Base-by-base conservation (phyloP, 1,140 invertebrate species). In the Lordiphosa mommai region DNA sequence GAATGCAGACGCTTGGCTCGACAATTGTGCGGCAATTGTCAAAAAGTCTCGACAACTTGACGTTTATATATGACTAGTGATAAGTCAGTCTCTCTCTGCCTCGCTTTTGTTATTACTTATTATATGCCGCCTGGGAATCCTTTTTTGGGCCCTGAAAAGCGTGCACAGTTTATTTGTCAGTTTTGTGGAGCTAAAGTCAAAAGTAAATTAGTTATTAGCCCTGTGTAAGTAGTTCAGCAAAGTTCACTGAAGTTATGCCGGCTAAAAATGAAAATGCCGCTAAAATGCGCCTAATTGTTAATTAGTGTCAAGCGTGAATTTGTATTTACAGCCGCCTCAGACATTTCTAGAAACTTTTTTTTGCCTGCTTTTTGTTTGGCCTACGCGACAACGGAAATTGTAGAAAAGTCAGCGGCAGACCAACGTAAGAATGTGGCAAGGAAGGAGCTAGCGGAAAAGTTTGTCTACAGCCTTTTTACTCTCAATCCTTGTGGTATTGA, bases 261-360 rank as follows among this genome's bases (percentile, higher is more conserved):
- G 43, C 34, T 52, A 40, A 46, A 27, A 48, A 20, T 46, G 27
- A 51, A 55, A 61, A 56, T 53, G 72, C 51, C 67, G 72, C 72
- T 72, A 82, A 82, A 77, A 72, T 84, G 77, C 77, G 77, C 77
- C 80, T 85, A 85, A 85, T 85, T 85, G 80, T 85, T 86, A 85
- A 85, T 85, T 85, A 85, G 80, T 74, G 80, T 85, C 80, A 72
- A 43, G 80, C 57, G 68, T 69, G 49, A 80, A 86, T 72, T 74
- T 74, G 74, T 68, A 64, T 77, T 67, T 77, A 61, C 64, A 76
- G 56, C 48, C 40, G 47, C 36, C 34, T 32, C 49, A 64, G 41
- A 55, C 40, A 68, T 63, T 82, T 63, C 53, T 51, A 76, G 50
- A 51, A 84, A 84, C 43, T 76, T 79, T 79, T 58, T 66, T 65